phyloP scores from a whole-genome alignment of 2,888 invertebrate genomes.

The Drosophila subsilvestris region DNA sequence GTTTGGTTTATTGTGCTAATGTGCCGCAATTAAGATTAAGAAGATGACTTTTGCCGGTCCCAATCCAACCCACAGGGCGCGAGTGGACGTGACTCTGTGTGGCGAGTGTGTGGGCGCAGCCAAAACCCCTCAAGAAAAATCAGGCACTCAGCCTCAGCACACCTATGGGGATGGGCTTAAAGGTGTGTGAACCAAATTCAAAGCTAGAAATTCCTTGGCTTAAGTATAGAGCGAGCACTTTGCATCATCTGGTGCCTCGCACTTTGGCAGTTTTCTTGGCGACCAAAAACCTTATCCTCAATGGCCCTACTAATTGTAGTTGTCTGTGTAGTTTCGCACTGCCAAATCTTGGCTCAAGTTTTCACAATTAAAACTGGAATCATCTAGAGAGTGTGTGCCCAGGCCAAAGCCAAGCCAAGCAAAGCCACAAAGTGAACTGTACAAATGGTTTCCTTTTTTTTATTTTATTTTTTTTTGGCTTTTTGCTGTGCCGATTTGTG shows the following conservation, averaged over 20 bases:
- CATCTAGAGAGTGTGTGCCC: slow-evolving; percentile 20
- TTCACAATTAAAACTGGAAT: slow-evolving; percentile 63
- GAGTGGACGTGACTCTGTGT: slow-evolving; percentile 19
- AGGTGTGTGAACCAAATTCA: neutral
- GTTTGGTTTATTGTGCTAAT: slow-evolving; percentile 83
- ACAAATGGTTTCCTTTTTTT: slow-evolving; percentile 67
- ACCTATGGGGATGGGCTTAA: neutral
- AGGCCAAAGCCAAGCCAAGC: slow-evolving; percentile 26
- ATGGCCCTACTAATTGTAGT: neutral
- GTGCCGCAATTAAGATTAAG: slow-evolving; percentile 84
- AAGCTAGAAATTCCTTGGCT: neutral
- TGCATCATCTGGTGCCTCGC: neutral
- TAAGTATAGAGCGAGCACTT: neutral
- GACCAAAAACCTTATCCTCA: slow-evolving; percentile 7
- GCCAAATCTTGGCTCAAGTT: slow-evolving; percentile 9
- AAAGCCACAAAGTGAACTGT: slow-evolving; percentile 44
- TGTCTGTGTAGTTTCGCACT: slow-evolving; percentile 6
- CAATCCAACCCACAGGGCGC: slow-evolving; percentile 2
- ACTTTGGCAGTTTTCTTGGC: too few relatives aligned
- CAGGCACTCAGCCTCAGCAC: neutral
- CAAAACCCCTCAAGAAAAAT: neutral
- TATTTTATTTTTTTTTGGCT: slow-evolving; percentile 70
- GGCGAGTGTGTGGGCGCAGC: slow-evolving; percentile 4
- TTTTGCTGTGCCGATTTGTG: slow-evolving; percentile 65
- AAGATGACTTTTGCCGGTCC: slow-evolving; percentile 77